These are phyloP conservation scores for Amblyjoppa proteus DNA, from an alignment of 2,888 invertebrate genomes.

Conservation along the genomic window DNA sequence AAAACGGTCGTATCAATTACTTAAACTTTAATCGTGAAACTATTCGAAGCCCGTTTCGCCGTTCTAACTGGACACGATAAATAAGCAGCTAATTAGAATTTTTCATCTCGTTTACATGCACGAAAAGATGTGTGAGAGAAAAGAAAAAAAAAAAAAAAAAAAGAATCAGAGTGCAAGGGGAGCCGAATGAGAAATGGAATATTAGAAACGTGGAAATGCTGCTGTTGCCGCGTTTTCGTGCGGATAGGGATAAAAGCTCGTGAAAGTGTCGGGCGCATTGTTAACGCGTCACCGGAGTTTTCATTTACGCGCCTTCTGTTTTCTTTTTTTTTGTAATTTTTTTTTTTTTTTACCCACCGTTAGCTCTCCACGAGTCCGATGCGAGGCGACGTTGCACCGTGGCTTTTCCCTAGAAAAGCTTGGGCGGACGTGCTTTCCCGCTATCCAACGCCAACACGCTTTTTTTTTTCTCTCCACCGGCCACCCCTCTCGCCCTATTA, in stretches of 20 bases:
- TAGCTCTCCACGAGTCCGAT: slow-evolving; percentile 29
- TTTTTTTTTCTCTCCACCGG: slow-evolving; percentile 7
- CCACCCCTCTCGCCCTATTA: slow-evolving; percentile 16
- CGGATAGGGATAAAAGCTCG: slow-evolving; percentile 51
- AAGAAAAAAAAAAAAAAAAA: not conserved
- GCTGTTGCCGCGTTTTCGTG: not conserved
- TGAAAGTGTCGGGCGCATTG: slow-evolving; percentile 60
- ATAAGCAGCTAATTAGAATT: slow-evolving; percentile 27
- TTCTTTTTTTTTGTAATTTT: slow-evolving; percentile 54
- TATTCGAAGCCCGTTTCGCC: not conserved
- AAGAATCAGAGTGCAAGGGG: not conserved
- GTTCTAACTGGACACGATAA: not conserved
- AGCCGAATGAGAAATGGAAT: slow-evolving; percentile 16
- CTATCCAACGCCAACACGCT: slow-evolving; percentile 10
- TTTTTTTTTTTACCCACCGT: slow-evolving; percentile 48
- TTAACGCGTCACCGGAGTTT: slow-evolving; percentile 65
- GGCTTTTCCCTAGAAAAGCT: slow-evolving; percentile 51
- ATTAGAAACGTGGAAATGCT: slow-evolving; percentile 29
- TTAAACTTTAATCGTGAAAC: not conserved
- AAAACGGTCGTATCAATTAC: not conserved
- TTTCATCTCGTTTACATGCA: slow-evolving; percentile 5
- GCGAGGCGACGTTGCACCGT: slow-evolving; percentile 36
- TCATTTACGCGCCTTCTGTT: slow-evolving; percentile 47
- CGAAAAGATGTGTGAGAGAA: not conserved
- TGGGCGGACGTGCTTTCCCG: slow-evolving; percentile 44